These are phyloP conservation scores for Melanotaenia boesemani DNA, from an alignment of 2,797 vertebrate genomes.

Conservation along the genomic window DNA sequence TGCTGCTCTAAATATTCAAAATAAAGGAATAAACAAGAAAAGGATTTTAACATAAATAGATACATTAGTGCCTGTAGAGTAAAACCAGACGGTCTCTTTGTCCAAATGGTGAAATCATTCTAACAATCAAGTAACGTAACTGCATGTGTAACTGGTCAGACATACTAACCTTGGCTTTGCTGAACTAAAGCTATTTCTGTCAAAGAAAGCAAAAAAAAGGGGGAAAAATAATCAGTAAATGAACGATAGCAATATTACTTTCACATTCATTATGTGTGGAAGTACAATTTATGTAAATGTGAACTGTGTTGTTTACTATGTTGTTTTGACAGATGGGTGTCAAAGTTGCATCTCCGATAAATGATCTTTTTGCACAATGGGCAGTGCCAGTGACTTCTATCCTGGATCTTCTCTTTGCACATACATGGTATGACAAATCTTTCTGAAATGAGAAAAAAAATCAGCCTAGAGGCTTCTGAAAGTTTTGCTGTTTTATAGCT, in stretches of 20 bases:
- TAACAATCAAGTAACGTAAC: neutral
- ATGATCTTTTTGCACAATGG: constrained; percentile 44
- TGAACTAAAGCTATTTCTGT: constrained; percentile 24
- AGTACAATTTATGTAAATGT: too few species aligned
- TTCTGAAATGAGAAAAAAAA: constrained; percentile 24
- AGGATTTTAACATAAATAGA: too few species aligned
- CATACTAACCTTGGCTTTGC: constrained; percentile 30
- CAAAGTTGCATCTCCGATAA: constrained; percentile 46
- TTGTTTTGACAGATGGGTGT: constrained; percentile 45
- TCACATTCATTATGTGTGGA: too few species aligned
- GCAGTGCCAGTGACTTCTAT: constrained; percentile 62
- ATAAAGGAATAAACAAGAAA: too few species aligned
- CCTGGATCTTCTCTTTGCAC: constrained; percentile 43
- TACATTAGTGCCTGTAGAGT: too few species aligned
- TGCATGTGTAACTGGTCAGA: neutral
- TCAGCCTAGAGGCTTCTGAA: neutral
- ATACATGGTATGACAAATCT: constrained; percentile 47
- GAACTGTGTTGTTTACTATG: constrained; percentile 16
- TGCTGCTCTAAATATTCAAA: too few species aligned
- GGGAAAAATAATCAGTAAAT: neutral
- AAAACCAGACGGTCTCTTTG: neutral
- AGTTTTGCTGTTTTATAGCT: too few species aligned
- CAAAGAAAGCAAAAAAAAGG: constrained; percentile 5
- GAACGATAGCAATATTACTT: too few species aligned
- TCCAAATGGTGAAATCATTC: neutral